Conservation (phyloP, 2,797 vertebrate genomes). For the Nasua narica region DNA sequence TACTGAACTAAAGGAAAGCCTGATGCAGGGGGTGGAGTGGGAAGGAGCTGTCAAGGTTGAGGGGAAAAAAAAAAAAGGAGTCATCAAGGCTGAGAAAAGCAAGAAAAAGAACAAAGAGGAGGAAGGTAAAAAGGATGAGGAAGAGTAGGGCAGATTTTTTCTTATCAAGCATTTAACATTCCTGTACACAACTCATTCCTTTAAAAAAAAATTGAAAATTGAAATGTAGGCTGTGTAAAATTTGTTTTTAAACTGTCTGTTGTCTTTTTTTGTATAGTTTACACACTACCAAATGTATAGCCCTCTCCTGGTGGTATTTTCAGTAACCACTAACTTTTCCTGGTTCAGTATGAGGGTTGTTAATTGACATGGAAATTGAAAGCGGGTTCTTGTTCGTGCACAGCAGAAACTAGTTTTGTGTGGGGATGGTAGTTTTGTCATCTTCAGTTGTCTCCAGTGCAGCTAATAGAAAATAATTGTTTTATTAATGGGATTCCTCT, state of each 20-base stretch:
- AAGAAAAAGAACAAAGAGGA: not conserved
- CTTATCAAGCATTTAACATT: not conserved
- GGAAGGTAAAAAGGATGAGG: not conserved
- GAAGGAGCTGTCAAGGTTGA: not conserved
- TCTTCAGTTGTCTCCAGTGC: not conserved
- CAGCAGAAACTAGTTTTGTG: not conserved
- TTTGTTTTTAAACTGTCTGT: not conserved
- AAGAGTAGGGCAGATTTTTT: not conserved
- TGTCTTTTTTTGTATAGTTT: slow-evolving; percentile 95
- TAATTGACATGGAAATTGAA: slow-evolving; percentile 87
- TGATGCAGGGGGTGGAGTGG: not conserved
- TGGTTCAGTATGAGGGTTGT: slow-evolving; percentile 92
- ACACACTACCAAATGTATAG: slow-evolving; percentile 95
- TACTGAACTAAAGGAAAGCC: not conserved
- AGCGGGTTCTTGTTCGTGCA: not conserved
- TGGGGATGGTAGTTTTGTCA: not conserved
- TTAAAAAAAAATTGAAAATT: not conserved
- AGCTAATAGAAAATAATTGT: not conserved
- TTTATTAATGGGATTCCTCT: not conserved
- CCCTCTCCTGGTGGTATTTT: slow-evolving; percentile 91
- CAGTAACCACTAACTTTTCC: slow-evolving; percentile 92
- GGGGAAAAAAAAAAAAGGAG: no score
- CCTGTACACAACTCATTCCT: not conserved
- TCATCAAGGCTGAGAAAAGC: not conserved
- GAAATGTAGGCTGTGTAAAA: not conserved